Evolutionary conservation across 2,113 vertebrate species (phyloP), one percentile per base, ranked within the genome.

Genomic region (Stictonetta naevosa): DNA sequence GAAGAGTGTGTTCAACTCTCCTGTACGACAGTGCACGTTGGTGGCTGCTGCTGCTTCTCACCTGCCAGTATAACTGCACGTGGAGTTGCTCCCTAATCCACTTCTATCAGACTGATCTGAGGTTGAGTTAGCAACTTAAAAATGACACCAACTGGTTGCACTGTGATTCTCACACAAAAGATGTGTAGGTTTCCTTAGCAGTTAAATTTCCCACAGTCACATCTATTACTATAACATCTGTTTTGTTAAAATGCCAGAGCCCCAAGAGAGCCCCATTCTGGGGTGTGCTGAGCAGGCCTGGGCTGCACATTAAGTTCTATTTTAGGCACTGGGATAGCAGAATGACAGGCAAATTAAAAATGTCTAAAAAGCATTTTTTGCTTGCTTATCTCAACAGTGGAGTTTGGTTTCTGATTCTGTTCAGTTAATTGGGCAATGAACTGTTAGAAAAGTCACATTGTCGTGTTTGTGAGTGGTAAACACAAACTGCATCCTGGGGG

Each of bases 371-470:
- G 50, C 73, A 76, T 1, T 78, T 95, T 95, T 91, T 76, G 66
- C 78, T 83, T 84, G 42, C 48, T 79, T 83, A 28, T 91, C 90
- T 93, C 53, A 82, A 66, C 33, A n/a, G 60, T 82, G 75, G 72
- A 60, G 25, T 77, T 86, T 83, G 76, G 52, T 84, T 95, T 93
- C 60, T 88, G 89, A 46, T 92, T 95, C 71, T 84, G 33, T 90
- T 48, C 23, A 50, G 40, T 58, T 92, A 86, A 79, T 91, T 79
- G 78, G 38, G 86, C 89, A 82, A 40, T 66, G 84, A 82, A 62
- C 74, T 72, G 53, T 64, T 87, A 83, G 73, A 93, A 87, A 67
- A 83, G 82, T 77, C 6, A 60, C 11, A 1, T 76, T 80, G 78
- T 58, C 53, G 2, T 67, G 40, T 86, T 86, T 79, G 66, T 64